Evolutionary conservation across 2,888 invertebrate genomes (phyloP).

Genomic region (Chymomyza amoena): DNA sequence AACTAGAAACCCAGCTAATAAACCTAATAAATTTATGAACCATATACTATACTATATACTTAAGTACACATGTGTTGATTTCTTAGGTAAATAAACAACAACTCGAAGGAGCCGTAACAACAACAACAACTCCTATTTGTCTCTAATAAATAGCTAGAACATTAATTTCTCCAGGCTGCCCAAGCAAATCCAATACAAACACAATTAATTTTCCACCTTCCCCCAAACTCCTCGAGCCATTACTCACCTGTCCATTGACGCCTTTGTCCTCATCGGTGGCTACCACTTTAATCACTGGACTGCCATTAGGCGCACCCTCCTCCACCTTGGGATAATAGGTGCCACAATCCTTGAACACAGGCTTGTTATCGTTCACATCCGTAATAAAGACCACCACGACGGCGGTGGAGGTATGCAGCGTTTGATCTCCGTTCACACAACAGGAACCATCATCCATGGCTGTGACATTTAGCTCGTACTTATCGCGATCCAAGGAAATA

Average conservation of each 20-base stretch:
- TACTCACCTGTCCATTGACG: conserved; percentile 88
- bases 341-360: conserved; percentile 95
- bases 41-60: neutral
- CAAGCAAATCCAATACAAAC: neutral
- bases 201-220: neutral
- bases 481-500: conserved; percentile 93
- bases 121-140: neutral
- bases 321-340: conserved; percentile 96
- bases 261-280: conserved; percentile 98
- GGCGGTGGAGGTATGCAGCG: conserved; percentile 95
- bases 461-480: conserved; percentile 97
- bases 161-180: neutral
- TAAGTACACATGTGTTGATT: neutral
- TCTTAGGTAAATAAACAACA: neutral
- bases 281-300: conserved; percentile 94
- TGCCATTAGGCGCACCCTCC: conserved; percentile 95
- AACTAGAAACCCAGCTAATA: neutral
- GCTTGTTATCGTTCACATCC: conserved; percentile 98
- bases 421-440: conserved; percentile 92
- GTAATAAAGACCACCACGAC: conserved; percentile 98
- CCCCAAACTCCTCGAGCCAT: neutral
- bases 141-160: neutral
- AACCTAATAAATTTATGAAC: neutral
- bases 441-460: conserved; percentile 99
- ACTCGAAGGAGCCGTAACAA: neutral